phyloP scores from a whole-genome alignment of 92 coral and sea anemone genomes.

The Phymanthus crucifer region DNA sequence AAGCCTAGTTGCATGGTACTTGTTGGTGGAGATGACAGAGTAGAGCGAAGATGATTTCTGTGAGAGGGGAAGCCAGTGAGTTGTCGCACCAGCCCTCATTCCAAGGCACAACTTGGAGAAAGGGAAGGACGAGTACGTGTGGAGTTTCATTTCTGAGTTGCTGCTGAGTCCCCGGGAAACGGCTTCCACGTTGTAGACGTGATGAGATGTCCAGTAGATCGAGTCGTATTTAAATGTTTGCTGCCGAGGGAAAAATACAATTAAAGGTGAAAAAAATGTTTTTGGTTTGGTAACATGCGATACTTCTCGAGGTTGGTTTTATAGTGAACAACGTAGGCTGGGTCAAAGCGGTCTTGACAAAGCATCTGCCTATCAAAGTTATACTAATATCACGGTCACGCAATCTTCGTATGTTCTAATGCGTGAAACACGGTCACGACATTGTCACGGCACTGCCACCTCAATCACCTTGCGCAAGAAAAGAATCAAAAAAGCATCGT shows the following conservation, averaged over 20 bases:
- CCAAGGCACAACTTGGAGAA: constrained; percentile 48
- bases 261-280: constrained; percentile 12
- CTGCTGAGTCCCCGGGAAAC: constrained; percentile 24
- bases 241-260: too few relatives aligned
- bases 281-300: too few relatives aligned
- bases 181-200: constrained; percentile 14
- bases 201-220: constrained; percentile 26
- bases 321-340: too few relatives aligned
- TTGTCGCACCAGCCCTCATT: constrained; percentile 17
- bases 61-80: constrained; percentile 30
- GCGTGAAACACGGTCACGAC: too few relatives aligned
- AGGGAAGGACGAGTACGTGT: constrained; percentile 35
- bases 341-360: too few relatives aligned
- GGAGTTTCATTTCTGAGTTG: constrained; percentile 44
- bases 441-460: too few relatives aligned
- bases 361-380: too few relatives aligned
- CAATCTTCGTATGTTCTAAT: too few relatives aligned
- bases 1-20: background rate
- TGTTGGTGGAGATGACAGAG: constrained; percentile 9
- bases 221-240: constrained; percentile 25
- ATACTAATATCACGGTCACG: too few relatives aligned
- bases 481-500: too few relatives aligned
- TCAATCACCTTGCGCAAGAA: too few relatives aligned
- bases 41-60: background rate
- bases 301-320: too few relatives aligned